These are phyloP conservation scores for Entomyzon cyanotis DNA, from an alignment of 2,113 vertebrate species.

Conservation along the genomic window DNA sequence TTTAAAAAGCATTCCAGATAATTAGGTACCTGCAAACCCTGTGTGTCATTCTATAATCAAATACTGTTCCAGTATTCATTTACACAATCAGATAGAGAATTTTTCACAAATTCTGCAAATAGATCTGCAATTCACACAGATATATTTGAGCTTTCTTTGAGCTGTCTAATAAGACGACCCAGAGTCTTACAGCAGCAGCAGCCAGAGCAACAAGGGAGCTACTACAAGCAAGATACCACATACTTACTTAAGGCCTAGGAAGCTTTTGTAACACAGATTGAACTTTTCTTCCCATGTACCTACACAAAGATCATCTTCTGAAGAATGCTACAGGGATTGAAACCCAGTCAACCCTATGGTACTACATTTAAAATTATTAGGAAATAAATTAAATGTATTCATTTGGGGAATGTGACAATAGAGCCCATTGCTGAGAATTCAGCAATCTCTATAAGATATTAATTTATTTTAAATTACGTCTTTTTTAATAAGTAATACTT, in stretches of 20 bases:
- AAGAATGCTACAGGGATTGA: background rate
- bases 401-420: background rate
- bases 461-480: background rate
- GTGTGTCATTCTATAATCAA: background rate
- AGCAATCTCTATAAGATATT: background rate
- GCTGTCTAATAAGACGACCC: background rate
- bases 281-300: background rate
- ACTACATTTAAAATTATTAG: background rate
- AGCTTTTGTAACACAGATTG: background rate
- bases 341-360: background rate
- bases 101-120: background rate
- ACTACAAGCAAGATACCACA: background rate
- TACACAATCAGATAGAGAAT: background rate
- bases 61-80: background rate
- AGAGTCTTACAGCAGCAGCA: background rate
- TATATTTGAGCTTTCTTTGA: background rate
- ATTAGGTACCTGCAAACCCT: background rate
- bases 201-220: rapidly evolving
- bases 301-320: background rate
- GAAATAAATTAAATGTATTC: background rate
- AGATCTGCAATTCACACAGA: background rate
- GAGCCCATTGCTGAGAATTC: background rate
- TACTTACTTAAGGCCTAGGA: background rate
- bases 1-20: background rate
- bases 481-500: background rate